Conservation (phyloP, 2,888 invertebrate species). For the Pocota personata region DNA sequence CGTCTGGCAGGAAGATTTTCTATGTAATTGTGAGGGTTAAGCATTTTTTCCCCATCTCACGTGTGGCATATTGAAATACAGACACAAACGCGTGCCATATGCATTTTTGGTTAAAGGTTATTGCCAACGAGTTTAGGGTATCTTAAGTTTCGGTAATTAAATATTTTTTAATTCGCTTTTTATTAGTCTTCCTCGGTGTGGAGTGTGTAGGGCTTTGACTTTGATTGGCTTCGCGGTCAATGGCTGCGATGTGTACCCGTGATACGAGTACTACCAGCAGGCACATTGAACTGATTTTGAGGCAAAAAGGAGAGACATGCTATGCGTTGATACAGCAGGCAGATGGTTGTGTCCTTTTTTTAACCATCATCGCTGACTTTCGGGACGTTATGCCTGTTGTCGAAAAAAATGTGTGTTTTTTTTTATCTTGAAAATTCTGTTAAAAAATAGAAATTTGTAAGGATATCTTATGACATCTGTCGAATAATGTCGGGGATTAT, state of each 20-base stretch:
- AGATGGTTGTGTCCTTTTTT: slow-evolving; percentile 63
- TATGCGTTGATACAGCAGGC: slow-evolving; percentile 32
- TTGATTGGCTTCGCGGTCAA: slow-evolving; percentile 73
- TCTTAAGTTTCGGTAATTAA: slow-evolving; percentile 70
- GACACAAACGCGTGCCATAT: slow-evolving; percentile 71
- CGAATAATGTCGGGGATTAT: slow-evolving; percentile 68
- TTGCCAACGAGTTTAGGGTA: not conserved
- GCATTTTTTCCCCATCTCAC: slow-evolving; percentile 40
- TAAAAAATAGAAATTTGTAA: slow-evolving; percentile 64
- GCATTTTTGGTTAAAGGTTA: slow-evolving; percentile 55
- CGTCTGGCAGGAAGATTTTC: not conserved
- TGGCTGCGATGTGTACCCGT: slow-evolving; percentile 22
- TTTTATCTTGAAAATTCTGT: slow-evolving; percentile 39
- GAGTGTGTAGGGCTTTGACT: slow-evolving; percentile 52
- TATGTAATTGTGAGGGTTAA: not conserved
- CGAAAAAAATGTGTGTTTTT: not conserved
- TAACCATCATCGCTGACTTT: slow-evolving; percentile 28
- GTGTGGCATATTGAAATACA: slow-evolving; percentile 57
- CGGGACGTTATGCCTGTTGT: slow-evolving; percentile 49
- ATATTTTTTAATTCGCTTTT: slow-evolving; percentile 49
- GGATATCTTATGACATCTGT: slow-evolving; percentile 72
- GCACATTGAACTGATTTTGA: slow-evolving; percentile 47
- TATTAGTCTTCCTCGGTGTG: slow-evolving; percentile 15
- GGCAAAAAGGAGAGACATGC: slow-evolving; percentile 20
- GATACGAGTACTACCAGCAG: slow-evolving; percentile 45